Base-by-base conservation (phyloP, 2,113 vertebrate species). In the Balaenoptera acutorostrata region DNA sequence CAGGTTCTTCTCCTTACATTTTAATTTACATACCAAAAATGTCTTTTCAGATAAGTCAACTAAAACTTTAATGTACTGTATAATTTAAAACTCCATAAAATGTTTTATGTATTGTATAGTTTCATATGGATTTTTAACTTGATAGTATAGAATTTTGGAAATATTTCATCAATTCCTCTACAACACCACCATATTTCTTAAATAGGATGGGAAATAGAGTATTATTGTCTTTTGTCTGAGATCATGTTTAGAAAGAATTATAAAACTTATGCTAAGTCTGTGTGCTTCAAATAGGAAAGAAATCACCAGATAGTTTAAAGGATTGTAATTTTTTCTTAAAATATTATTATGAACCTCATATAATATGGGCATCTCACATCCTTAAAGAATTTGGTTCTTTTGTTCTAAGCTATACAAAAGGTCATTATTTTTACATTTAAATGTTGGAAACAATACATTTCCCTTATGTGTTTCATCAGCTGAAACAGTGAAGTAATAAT, bases 21-120 rank as follows among this genome's bases (percentile, higher is more conserved):
- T 99, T 99, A 99, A 98, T 99, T 99, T 99, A 98, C 98, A 98
- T 98, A 98, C 98, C 98, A 98, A 99, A 99, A 99, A 98, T 98
- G 98, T 98, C 98, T 98, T 98, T 98, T 98, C 98, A 98, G 98
- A 99, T 98, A 99, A 99, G 98, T 98, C 98, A 99, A 98, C 98
- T 98, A 98, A 99, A 98, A 98, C 98, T 99, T 99, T 98, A 98
- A 99, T 98, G 97, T 98, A 98, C 98, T 99, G 98, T 98, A 98
- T 99, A 98, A 98, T 99, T 98, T 99, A 98, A 99, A 98, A 98
- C 98, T 98, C 98, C 96, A 98, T 98, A 98, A 98, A 99, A 98
- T 98, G 97, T 98, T 98, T 98, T 98, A 98, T 99, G 98, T 97
- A 98, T 99, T 98, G 0, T 86, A 97, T 98, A 94, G 44, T 52